phyloP scores from a whole-genome alignment of 2,797 vertebrate species.

The Chromis chromis region DNA sequence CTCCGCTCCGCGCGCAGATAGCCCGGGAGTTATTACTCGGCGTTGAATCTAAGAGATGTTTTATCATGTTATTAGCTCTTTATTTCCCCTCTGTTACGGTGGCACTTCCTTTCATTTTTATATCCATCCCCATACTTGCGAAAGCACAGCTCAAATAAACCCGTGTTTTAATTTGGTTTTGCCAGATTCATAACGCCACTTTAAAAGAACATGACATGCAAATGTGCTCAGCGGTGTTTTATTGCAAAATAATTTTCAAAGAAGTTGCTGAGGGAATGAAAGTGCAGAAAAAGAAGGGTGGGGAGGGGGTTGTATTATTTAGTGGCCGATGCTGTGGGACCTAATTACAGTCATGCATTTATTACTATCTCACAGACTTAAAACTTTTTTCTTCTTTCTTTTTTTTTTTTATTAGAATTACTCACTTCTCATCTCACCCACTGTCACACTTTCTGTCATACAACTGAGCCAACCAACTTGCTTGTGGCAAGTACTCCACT shows the following conservation, averaged over 20 bases:
- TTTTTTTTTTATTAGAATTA: slow-evolving; percentile 76
- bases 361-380: slow-evolving; percentile 70
- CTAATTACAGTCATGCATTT: slow-evolving; percentile 84
- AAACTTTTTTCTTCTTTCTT: slow-evolving; percentile 73
- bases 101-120: slow-evolving; percentile 80
- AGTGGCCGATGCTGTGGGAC: slow-evolving; percentile 76
- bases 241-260: slow-evolving; percentile 86
- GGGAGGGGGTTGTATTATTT: slow-evolving; percentile 78
- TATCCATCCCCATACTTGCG: slow-evolving; percentile 75
- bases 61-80: slow-evolving; percentile 86
- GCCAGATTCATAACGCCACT: slow-evolving; percentile 86
- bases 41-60: slow-evolving; percentile 90
- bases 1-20: slow-evolving; percentile 71
- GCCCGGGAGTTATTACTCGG: slow-evolving; percentile 91
- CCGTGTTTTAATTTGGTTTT: slow-evolving; percentile 86
- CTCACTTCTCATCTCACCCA: slow-evolving; percentile 69
- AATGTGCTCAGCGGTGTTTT: slow-evolving; percentile 82
- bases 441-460: slow-evolving; percentile 64
- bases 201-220: slow-evolving; percentile 87
- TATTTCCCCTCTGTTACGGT: slow-evolving; percentile 67
- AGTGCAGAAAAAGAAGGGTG: slow-evolving; percentile 46
- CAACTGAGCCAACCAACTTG: slow-evolving; percentile 69
- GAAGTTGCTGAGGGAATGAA: slow-evolving; percentile 83
- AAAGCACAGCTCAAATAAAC: slow-evolving; percentile 80
- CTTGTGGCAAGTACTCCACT: slow-evolving; percentile 63